Evolutionary conservation across 1,140 invertebrate genomes (phyloP).

Genomic region (Odontomachus brunneus): DNA sequence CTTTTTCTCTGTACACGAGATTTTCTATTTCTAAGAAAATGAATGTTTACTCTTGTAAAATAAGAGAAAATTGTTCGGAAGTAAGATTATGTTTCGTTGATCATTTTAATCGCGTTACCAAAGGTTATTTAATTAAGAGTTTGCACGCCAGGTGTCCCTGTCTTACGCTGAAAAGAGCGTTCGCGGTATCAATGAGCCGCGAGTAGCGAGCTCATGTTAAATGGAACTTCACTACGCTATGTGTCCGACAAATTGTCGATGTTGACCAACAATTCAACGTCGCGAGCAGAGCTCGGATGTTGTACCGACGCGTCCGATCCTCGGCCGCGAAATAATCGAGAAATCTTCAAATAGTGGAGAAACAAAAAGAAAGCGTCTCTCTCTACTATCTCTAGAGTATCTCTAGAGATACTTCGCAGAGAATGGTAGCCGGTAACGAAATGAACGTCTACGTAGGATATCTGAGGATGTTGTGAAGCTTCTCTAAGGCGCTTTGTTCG

Average conservation of each 20-base stretch:
- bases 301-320: neutral
- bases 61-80: too few species aligned
- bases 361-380: slow-evolving; percentile 30
- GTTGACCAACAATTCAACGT: slow-evolving; percentile 32
- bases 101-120: neutral
- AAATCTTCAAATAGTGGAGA: neutral
- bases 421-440: neutral
- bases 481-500: slow-evolving; percentile 56
- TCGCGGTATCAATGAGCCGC: slow-evolving; percentile 16
- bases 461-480: slow-evolving; percentile 18
- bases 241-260: slow-evolving; percentile 42
- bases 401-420: slow-evolving; percentile 8
- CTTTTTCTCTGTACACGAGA: too few species aligned
- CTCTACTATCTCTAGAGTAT: too few species aligned
- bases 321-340: slow-evolving; percentile 4
- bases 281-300: slow-evolving; percentile 1
- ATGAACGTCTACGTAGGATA: slow-evolving; percentile 49
- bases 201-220: neutral
- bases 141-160: neutral
- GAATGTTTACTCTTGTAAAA: neutral
- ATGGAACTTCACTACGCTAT: slow-evolving; percentile 25
- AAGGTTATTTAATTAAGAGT: slow-evolving; percentile 53
- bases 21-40: neutral
- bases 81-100: too few species aligned
- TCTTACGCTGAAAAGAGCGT: slow-evolving; percentile 14